These are phyloP conservation scores for Boloria selene DNA, from an alignment of 2,888 invertebrate genomes.

Conservation along the genomic window DNA sequence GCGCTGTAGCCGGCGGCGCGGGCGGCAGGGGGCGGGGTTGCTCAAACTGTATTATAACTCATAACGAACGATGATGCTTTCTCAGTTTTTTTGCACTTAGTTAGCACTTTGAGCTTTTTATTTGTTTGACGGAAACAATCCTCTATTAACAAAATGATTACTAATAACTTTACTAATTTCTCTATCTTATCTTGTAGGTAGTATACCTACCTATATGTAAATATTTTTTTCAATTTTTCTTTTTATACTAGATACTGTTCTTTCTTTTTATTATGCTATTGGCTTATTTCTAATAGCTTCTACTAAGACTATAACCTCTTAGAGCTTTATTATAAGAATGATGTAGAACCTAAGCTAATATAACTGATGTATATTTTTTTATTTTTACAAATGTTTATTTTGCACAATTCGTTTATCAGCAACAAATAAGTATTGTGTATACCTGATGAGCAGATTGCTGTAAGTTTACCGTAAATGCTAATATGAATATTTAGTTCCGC, in stretches of 20 bases:
- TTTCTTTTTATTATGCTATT: too few relatives aligned
- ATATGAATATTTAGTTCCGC: slow-evolving; percentile 73
- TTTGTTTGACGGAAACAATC: slow-evolving; percentile 26
- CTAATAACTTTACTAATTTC: neutral
- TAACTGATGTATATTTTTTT: too few relatives aligned
- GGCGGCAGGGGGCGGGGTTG: slow-evolving; percentile 30
- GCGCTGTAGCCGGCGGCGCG: slow-evolving; percentile 48
- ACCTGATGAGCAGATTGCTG: slow-evolving; percentile 49
- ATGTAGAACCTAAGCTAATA: too few relatives aligned
- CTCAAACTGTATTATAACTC: slow-evolving; percentile 26
- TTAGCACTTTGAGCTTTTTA: slow-evolving; percentile 36
- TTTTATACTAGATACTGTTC: too few relatives aligned
- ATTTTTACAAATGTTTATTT: neutral
- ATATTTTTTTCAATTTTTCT: too few relatives aligned
- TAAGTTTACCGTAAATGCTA: slow-evolving; percentile 61
- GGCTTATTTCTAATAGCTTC: too few relatives aligned
- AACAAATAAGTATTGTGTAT: slow-evolving; percentile 52
- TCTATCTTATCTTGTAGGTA: too few relatives aligned
- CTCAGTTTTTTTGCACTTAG: slow-evolving; percentile 41
- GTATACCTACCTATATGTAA: too few relatives aligned
- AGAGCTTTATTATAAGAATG: too few relatives aligned
- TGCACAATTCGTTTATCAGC: slow-evolving; percentile 36
- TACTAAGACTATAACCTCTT: too few relatives aligned
- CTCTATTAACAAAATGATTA: slow-evolving; percentile 7
- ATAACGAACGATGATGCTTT: slow-evolving; percentile 38